Conservation (phyloP, 2,888 invertebrate species). For the Drosophila mercatorum region DNA sequence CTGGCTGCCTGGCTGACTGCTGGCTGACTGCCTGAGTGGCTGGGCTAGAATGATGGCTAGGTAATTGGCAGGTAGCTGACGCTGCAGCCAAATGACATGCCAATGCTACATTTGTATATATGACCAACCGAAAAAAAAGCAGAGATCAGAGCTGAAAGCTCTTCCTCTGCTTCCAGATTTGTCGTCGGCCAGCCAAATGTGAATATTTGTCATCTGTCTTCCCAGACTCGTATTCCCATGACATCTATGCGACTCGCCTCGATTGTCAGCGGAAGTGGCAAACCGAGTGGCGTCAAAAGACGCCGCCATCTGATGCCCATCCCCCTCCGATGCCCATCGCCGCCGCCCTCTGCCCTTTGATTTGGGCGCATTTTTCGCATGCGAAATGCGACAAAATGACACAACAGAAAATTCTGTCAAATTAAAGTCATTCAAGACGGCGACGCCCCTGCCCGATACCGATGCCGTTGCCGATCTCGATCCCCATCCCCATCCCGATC, state of each 20-base stretch:
- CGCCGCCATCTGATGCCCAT: slow-evolving; percentile 47
- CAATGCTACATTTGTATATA: slow-evolving; percentile 44
- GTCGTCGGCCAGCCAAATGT: slow-evolving; percentile 51
- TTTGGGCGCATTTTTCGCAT: slow-evolving; percentile 51
- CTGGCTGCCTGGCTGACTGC: not conserved
- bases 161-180: slow-evolving; percentile 45
- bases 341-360: slow-evolving; percentile 11
- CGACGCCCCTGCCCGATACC: slow-evolving; percentile 20
- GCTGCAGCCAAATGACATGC: slow-evolving; percentile 72
- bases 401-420: slow-evolving; percentile 79
- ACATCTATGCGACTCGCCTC: slow-evolving; percentile 54
- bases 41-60: slow-evolving; percentile 71
- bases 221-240: slow-evolving; percentile 69
- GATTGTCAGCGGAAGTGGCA: slow-evolving; percentile 79
- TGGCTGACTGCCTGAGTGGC: slow-evolving; percentile 11
- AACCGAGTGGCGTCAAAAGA: slow-evolving; percentile 81
- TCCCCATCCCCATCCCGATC: slow-evolving; percentile 28
- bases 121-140: slow-evolving; percentile 13
- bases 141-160: slow-evolving; percentile 28
- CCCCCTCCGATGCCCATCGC: not conserved
- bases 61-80: slow-evolving; percentile 76
- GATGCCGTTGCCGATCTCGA: slow-evolving; percentile 12
- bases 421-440: slow-evolving; percentile 76
- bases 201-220: slow-evolving; percentile 44
- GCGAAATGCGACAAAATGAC: slow-evolving; percentile 69